Percentiles rank a stretch among this genome's conserved stretches.
These are phyloP conservation scores for Neostethus bicornis DNA, from an alignment of 2,797 vertebrate genomes.

Conservation along the genomic window DNA sequence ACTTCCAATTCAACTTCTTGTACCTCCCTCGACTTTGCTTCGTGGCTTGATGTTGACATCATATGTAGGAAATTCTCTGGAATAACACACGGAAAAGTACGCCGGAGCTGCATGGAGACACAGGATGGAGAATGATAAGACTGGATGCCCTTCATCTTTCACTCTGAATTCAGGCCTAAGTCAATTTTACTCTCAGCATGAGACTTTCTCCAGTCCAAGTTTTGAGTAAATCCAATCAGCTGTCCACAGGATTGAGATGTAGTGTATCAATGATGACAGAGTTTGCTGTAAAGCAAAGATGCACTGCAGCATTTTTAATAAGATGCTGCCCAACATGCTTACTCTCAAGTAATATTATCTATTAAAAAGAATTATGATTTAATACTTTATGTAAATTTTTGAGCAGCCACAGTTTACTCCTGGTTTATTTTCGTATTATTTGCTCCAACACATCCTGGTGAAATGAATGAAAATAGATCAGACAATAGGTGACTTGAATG, in stretches of 20 bases:
- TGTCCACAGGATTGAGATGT: conserved; percentile 76
- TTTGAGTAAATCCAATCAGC: conserved; percentile 82
- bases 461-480: conserved; percentile 19
- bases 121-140: conserved; percentile 73
- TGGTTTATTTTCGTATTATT: conserved; percentile 59
- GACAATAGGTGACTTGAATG: conserved; percentile 11
- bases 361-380: conserved; percentile 67
- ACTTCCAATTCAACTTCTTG: conserved; percentile 43
- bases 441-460: conserved; percentile 11
- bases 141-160: conserved; percentile 78
- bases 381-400: conserved; percentile 66
- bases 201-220: conserved; percentile 74
- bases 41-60: conserved; percentile 64
- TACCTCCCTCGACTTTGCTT: conserved; percentile 56
- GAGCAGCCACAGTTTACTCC: conserved; percentile 39
- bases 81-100: conserved; percentile 68
- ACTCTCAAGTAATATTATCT: conserved; percentile 65
- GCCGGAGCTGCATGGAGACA: conserved; percentile 66
- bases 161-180: conserved; percentile 75
- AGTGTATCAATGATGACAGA: conserved; percentile 76
- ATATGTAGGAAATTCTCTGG: conserved; percentile 63
- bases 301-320: conserved; percentile 70
- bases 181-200: conserved; percentile 83
- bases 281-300: conserved; percentile 51
- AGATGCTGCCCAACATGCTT: conserved; percentile 57